Base-by-base conservation (phyloP, 2,888 invertebrate genomes). In the Mythimna lalbum region DNA sequence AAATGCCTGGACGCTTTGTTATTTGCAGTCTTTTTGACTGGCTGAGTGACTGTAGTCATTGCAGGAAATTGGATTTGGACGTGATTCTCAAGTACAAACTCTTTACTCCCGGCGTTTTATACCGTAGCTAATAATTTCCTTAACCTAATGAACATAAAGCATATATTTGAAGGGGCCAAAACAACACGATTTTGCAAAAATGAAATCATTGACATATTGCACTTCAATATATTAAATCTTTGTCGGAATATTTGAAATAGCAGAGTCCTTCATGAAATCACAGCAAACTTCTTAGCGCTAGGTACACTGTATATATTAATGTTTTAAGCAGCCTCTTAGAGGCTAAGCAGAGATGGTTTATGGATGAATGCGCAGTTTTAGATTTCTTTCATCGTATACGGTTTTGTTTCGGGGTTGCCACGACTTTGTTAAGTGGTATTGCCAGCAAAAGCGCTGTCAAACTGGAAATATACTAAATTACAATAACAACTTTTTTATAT, bases 261-360 rank as follows among this genome's bases (percentile, higher is more conserved):
- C 84, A 80, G 83, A 82, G 77, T 82, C 85, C 88, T 87, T 84
- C 83, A 86, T 83, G 78, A 84, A 78, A 80, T 81, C 78, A 76
- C 83, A 81, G 63, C 67, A 55, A 19, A 62, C 63, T 78, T 83
- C 70, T 76, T 87, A 87, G 82, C 84, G 78, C 33, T 84, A 84
- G 76, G 47, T 81, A 77, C 76, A 82, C 80, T 91, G 91, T 91
- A 92, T 88, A 91, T 91, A 92, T 43, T 91, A 90, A 85, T 65
- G 87, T 80, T 78, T 69, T 92, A 92, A 90, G 73, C 72, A 88
- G 89, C 93, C 95, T 95, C 95, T 83, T 93, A 93, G 95, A 95
- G 95, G 95, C 95, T 95, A 91, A 81, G 89, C 76, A 78, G 80
- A 84, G 81, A 80, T 73, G 84, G 85, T 72, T 81, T 76, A 86